Evolutionary conservation across 2,113 vertebrate genomes (phyloP), one percentile per base, ranked within the genome.

Genomic region (Phycodurus eques): DNA sequence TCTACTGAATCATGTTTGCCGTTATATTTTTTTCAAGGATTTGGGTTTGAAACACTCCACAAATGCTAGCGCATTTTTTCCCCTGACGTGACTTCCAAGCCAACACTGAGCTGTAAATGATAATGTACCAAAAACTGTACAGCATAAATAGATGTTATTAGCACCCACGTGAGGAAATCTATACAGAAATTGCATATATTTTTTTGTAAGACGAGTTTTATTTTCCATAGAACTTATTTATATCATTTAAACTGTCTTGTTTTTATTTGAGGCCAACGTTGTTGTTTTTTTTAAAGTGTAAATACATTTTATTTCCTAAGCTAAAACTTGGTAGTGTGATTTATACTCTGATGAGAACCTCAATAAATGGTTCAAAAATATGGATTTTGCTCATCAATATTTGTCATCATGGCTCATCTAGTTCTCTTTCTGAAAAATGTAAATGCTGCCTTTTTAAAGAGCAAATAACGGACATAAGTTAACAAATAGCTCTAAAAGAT

Each of bases 151-250:
- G 83, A 90, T 90, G 95, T 96, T 96, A 90, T 94, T 94, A 88
- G 89, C 90, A 90, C 84, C 86, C 83, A 89, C 84, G 83, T 92
- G 95, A 94, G 93, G 94, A 95, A 94, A 95, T 95, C 96, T 95
- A 95, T 95, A 95, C 94, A 95, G 93, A 95, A 93, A 95, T 93
- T 89, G 94, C 93, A 95, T 94, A 90, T 92, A 92, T 92, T 95
- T 95, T 66, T 95, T 97, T 95, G 94, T 97, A 96, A 96, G 92
- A 96, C 93, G 93, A 86, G 88, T 91, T 91, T 91, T 91, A 91
- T 91, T 91, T 91, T 91, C 88, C 90, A 91, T 91, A 90, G 90
- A 91, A 90, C 90, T 89, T 91, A 91, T 91, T 91, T 91, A 91
- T 91, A 90, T 91, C 87, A 97, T 96, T 96, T 92, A 93, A 39